These are phyloP conservation scores for Trachymyrmex septentrionalis DNA, from an alignment of 1,140 invertebrate species.

Conservation along the genomic window DNA sequence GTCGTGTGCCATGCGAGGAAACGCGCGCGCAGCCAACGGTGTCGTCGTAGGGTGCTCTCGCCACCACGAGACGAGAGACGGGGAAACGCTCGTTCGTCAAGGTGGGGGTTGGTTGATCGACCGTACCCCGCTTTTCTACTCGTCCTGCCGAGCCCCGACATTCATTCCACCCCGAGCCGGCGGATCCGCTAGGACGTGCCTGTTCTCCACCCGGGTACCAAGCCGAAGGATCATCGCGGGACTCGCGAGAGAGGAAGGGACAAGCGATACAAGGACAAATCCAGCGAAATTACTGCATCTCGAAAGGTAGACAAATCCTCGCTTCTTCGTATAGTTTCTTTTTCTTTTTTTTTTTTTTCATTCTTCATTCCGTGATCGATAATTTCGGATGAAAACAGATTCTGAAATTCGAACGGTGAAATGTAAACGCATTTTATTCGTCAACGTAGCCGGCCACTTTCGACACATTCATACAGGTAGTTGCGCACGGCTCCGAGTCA, in stretches of 20 bases:
- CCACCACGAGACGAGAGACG: slow-evolving; percentile 45
- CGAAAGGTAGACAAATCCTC: slow-evolving; percentile 54
- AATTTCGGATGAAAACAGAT: neutral
- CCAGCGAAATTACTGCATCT: neutral
- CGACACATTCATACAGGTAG: slow-evolving; percentile 55
- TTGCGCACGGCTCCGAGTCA: neutral
- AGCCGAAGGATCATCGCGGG: slow-evolving; percentile 3
- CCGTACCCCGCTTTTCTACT: slow-evolving; percentile 77
- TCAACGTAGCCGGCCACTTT: neutral
- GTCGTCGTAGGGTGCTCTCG: slow-evolving; percentile 55
- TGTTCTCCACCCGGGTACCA: neutral
- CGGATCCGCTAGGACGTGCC: slow-evolving; percentile 67
- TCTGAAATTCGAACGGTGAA: slow-evolving; percentile 13
- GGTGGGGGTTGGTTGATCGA: slow-evolving; percentile 81
- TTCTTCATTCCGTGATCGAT: neutral
- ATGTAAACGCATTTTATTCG: neutral
- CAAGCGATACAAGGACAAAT: neutral
- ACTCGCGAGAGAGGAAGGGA: neutral
- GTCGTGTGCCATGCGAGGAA: neutral
- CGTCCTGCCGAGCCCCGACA: slow-evolving; percentile 71
- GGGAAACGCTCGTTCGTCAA: slow-evolving; percentile 63
- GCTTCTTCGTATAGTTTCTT: neutral
- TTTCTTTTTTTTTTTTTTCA: neutral
- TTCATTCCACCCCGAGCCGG: slow-evolving; percentile 78
- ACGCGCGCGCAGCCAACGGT: slow-evolving; percentile 40